These are phyloP conservation scores for Callorhinus ursinus DNA, from an alignment of 2,113 vertebrate genomes.

Conservation along the genomic window DNA sequence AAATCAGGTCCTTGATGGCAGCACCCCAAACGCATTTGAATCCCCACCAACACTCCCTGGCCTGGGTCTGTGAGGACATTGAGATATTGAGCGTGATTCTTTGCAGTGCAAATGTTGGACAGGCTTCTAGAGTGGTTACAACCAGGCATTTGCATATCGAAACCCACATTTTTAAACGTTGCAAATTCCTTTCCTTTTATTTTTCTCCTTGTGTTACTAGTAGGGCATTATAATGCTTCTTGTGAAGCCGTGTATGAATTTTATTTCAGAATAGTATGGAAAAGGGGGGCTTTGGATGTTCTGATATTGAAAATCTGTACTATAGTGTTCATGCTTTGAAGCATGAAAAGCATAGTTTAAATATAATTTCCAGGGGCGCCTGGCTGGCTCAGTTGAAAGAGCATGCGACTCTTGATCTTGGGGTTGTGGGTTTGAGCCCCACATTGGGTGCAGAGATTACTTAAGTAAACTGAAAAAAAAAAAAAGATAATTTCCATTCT, in stretches of 20 bases:
- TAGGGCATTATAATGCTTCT: neutral
- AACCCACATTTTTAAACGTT: neutral
- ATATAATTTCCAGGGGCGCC: neutral
- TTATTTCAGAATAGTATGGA: neutral
- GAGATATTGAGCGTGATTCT: fast-evolving
- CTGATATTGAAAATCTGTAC: too few species aligned
- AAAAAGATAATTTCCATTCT: neutral
- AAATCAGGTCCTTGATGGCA: neutral
- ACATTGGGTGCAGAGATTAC: neutral
- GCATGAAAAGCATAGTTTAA: neutral
- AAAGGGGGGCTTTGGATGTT: neutral
- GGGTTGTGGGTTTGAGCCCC: neutral
- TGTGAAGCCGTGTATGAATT: neutral
- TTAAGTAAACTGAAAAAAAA: neutral
- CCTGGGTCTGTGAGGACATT: fast-evolving
- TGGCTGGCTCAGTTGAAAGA: neutral
- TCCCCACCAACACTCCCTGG: too few species aligned
- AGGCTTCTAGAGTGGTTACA: too few species aligned
- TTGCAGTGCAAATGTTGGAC: neutral
- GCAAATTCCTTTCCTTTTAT: neutral
- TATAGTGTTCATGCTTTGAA: neutral
- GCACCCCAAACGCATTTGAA: too few species aligned
- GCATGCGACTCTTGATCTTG: neutral
- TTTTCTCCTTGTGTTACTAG: neutral
- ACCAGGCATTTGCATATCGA: neutral